These are phyloP conservation scores for Gonocerus acuteangulatus DNA, from an alignment of 2,888 invertebrate genomes.

Conservation along the genomic window DNA sequence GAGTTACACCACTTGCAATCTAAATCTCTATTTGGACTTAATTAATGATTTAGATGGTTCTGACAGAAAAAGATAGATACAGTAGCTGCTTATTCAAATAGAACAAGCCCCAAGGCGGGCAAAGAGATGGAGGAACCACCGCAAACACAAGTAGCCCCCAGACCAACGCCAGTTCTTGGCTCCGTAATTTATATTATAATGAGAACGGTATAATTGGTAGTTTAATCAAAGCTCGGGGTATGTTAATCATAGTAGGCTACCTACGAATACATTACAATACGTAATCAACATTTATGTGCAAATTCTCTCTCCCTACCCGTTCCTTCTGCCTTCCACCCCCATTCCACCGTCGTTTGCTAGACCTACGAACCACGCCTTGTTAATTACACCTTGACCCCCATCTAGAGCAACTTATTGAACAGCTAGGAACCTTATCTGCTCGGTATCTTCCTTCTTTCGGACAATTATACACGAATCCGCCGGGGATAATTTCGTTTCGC, in stretches of 20 bases:
- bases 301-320: constrained; percentile 25
- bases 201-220: constrained; percentile 35
- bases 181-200: constrained; percentile 35
- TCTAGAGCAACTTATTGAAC: too few relatives aligned
- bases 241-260: constrained; percentile 31
- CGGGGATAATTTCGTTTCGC: too few relatives aligned
- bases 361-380: constrained; percentile 15
- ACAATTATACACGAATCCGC: too few relatives aligned
- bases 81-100: too few relatives aligned
- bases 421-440: too few relatives aligned
- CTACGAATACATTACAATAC: constrained; percentile 35
- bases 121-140: too few relatives aligned
- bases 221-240: constrained; percentile 35
- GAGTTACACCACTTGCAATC: too few relatives aligned
- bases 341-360: not conserved
- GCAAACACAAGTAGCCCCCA: not conserved
- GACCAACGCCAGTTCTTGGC: constrained; percentile 9
- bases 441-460: too few relatives aligned
- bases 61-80: too few relatives aligned
- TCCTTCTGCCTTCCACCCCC: not conserved
- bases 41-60: too few relatives aligned
- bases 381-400: constrained; percentile 15
- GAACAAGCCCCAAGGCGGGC: too few relatives aligned
- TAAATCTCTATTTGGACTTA: too few relatives aligned
- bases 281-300: constrained; percentile 35